phyloP scores from a whole-genome alignment of 2,113 vertebrate species.

The Oceanodroma tethys region DNA sequence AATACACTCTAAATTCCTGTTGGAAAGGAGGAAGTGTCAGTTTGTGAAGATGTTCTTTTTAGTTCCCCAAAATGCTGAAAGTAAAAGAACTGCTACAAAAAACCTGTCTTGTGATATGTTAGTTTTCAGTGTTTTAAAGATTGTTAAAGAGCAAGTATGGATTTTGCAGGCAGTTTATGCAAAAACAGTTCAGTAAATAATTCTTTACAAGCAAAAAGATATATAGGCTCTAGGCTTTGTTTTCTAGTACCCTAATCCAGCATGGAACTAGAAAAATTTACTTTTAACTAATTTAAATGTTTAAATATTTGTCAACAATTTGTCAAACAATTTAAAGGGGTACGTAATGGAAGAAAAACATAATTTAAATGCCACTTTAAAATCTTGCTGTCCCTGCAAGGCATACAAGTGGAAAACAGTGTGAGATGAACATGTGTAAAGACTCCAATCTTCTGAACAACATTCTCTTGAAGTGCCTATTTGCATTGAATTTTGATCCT shows the following conservation, averaged over 20 bases:
- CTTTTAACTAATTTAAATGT: background rate
- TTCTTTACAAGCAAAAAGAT: background rate
- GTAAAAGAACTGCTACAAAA: background rate
- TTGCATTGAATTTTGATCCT: background rate
- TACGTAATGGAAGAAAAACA: background rate
- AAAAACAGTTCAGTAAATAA: background rate
- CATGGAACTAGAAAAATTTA: background rate
- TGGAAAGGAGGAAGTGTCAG: background rate
- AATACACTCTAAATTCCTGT: conserved; percentile 66
- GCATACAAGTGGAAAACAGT: background rate
- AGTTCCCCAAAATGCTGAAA: background rate
- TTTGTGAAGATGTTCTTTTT: background rate
- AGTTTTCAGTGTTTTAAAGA: background rate
- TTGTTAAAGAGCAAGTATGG: background rate
- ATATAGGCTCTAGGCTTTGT: background rate
- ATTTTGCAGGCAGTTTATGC: background rate
- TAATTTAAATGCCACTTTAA: background rate
- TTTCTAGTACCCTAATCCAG: background rate
- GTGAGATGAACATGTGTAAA: background rate
- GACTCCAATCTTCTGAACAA: background rate
- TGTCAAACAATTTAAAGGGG: background rate
- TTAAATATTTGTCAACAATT: background rate
- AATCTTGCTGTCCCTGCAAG: background rate
- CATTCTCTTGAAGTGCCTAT: background rate
- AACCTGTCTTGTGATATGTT: background rate